A percentile compares a stretch with the other conserved stretches of the same genome.
Evolutionary conservation across 1,140 invertebrate species (phyloP).

Genomic region (Aricia agestis): DNA sequence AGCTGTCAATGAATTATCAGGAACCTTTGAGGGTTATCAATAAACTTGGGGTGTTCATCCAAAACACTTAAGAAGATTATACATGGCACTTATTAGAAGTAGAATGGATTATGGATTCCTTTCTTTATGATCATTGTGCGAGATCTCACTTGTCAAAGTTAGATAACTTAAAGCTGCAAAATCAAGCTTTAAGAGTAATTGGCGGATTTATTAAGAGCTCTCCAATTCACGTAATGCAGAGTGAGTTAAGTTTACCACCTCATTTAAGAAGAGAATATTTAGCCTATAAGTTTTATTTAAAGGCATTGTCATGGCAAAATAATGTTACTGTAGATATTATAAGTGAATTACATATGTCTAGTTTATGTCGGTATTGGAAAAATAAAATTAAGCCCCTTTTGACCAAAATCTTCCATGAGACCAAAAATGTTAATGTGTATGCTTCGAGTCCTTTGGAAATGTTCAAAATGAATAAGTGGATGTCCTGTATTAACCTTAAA

Average conservation of each 20-base stretch:
- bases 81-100: not conserved
- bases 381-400: not conserved
- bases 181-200: constrained; percentile 14
- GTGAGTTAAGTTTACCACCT: not conserved
- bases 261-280: constrained; percentile 1
- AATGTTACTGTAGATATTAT: too few species aligned
- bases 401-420: too few species aligned
- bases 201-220: constrained; percentile 9
- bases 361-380: not conserved
- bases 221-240: not conserved
- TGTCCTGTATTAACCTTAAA: not conserved
- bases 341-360: not conserved
- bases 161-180: constrained; percentile 10
- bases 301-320: too few species aligned
- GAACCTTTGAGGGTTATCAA: too few species aligned
- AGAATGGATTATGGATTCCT: constrained; percentile 3
- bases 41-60: constrained; percentile 5
- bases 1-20: too few species aligned
- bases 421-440: too few species aligned
- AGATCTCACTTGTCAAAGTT: not conserved
- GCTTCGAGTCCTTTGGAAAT: too few species aligned
- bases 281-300: constrained; percentile 3
- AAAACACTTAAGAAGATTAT: not conserved
- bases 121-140: constrained; percentile 14
- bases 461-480: not conserved